Percentiles rank a stretch among this genome's conserved stretches.
phyloP scores from a whole-genome alignment of 2,797 vertebrate genomes.

The Enteromius viviparus region DNA sequence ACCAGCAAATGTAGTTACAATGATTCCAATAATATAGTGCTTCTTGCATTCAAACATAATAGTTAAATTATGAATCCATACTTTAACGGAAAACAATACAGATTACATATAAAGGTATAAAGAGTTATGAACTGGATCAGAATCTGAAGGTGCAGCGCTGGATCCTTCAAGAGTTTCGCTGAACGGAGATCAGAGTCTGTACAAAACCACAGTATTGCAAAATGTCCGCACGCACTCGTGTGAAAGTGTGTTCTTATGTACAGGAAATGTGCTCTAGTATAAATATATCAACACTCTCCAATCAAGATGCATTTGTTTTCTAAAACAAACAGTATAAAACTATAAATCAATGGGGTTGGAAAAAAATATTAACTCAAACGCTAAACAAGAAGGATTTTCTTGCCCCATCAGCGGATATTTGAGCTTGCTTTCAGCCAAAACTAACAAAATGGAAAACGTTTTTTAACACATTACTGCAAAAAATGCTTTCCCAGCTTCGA shows the following conservation, averaged over 20 bases:
- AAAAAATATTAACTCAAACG: too few species aligned
- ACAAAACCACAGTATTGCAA: constrained; percentile 55
- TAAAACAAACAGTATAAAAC: too few species aligned
- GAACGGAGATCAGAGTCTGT: constrained; percentile 14
- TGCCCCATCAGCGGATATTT: too few species aligned
- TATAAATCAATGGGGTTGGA: too few species aligned
- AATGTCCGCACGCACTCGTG: constrained; percentile 13
- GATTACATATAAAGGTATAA: constrained; percentile 64
- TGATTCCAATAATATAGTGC: constrained; percentile 26
- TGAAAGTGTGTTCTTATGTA: constrained; percentile 17
- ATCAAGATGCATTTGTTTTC: too few species aligned
- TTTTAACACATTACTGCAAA: too few species aligned
- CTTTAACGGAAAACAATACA: constrained; percentile 39
- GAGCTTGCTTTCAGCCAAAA: too few species aligned
- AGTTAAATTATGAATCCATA: constrained; percentile 62
- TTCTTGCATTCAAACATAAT: constrained; percentile 65
- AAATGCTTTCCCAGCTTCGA: too few species aligned
- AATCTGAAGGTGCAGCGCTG: not conserved
- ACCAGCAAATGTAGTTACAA: constrained; percentile 44
- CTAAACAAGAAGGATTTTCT: too few species aligned
- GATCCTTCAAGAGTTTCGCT: not conserved
- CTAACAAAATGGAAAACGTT: too few species aligned
- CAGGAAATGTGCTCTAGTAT: not conserved
- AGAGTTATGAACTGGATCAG: not conserved
- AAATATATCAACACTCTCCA: too few species aligned